phyloP scores from a whole-genome alignment of 1,140 invertebrate species.

The Trachymyrmex septentrionalis region DNA sequence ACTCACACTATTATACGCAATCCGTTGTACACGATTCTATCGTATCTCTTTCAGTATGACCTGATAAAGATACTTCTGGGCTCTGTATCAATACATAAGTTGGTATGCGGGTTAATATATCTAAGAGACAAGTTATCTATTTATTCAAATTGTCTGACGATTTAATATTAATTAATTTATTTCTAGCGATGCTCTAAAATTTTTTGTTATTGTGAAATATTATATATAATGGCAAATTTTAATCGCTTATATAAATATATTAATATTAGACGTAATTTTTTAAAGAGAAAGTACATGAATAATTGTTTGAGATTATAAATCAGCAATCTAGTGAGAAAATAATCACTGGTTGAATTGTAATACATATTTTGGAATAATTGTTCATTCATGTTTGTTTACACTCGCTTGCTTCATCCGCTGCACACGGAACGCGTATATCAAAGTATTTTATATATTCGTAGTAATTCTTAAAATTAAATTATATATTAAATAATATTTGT shows the following conservation, averaged over 20 bases:
- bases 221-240: background rate
- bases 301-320: background rate
- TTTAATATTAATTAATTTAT: slow-evolving; percentile 69
- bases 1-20: slow-evolving; percentile 71
- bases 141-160: slow-evolving; percentile 69
- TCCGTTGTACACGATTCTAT: slow-evolving; percentile 62
- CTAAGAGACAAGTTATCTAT: slow-evolving; percentile 62
- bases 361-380: background rate
- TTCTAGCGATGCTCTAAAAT: slow-evolving; percentile 19
- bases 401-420: background rate
- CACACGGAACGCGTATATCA: background rate
- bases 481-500: background rate
- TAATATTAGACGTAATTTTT: background rate
- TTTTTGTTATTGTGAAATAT: background rate
- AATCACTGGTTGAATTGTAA: background rate
- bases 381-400: background rate
- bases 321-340: background rate
- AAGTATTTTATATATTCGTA: background rate
- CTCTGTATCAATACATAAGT: background rate
- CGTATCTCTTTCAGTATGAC: slow-evolving; percentile 76
- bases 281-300: background rate
- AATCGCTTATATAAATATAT: background rate
- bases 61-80: slow-evolving; percentile 81
- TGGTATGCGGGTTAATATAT: slow-evolving; percentile 6
- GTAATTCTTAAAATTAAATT: background rate